Evolutionary conservation across 2,888 invertebrate species (phyloP), one percentile per base, ranked within the genome.

Genomic region (Meteorus cinctellus): DNA sequence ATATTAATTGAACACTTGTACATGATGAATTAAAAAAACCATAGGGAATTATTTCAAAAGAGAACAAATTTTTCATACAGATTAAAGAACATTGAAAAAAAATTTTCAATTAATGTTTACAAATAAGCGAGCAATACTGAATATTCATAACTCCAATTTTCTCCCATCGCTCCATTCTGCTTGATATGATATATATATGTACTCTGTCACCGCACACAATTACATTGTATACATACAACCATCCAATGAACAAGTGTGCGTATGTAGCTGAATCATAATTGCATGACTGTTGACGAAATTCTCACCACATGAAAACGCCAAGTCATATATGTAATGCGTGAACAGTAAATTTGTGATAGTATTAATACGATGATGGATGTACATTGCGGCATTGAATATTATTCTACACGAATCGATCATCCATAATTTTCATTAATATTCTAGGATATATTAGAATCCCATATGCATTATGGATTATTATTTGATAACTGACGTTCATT

Each of bases 91-190:
- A 69, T 55, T 59, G n/a, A 59, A 78, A 75, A 74, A 77, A 76
- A 78, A 75, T 72, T 76, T 76, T 72, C 62, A 74, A 77, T 77
- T 34, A 48, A 73, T 62, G 55, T 68, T 66, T 67, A 62, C 34
- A 55, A n/a, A 65, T 65, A 48, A 31, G n/a, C 5, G 6, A 31
- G 31, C 60, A 19, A 66, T 63, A 78, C 71, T 79, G 77, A 74
- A 79, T 77, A 78, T 78, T 78, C 78, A 78, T 78, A 68, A 68
- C 6, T 36, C 62, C 72, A 70, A 75, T 75, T 73, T 76, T 63
- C 66, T 16, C 36, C 10, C 45, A 34, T 34, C 62, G 16, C 68
- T n/a, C 8, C 16, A 2, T 29, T 24, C 24, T 27, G 36, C 29
- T 48, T 14, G n/a, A 68, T 68, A 48, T 68, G 6, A 24, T 16